Evolutionary conservation across 2,888 invertebrate genomes (phyloP).

Genomic region (Chalcosyrphus nemorum): DNA sequence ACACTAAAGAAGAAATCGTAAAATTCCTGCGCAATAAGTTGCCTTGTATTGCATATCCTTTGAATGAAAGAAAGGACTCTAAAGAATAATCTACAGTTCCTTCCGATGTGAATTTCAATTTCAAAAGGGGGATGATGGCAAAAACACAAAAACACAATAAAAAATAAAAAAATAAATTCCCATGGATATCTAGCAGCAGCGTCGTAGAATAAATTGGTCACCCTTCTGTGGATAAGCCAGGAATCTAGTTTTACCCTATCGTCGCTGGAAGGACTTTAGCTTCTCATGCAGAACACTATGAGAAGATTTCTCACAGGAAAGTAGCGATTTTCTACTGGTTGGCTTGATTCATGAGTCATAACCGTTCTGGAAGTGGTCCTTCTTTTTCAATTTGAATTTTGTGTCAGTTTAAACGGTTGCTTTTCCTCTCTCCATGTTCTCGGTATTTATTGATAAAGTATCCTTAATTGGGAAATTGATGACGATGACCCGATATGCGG

Average conservation of each 20-base stretch:
- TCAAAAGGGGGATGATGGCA: too few relatives aligned
- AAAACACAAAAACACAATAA: background rate
- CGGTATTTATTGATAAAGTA: conserved; percentile 36
- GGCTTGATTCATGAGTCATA: background rate
- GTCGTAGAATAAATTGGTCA: conserved; percentile 58
- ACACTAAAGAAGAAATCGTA: conserved; percentile 38
- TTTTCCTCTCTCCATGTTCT: background rate
- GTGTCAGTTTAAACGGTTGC: conserved; percentile 46
- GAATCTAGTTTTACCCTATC: conserved; percentile 54
- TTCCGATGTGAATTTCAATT: conserved; percentile 50
- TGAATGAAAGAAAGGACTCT: conserved; percentile 33
- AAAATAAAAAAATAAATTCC: conserved; percentile 51
- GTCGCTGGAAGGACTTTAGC: conserved; percentile 36
- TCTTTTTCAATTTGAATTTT: conserved; percentile 59
- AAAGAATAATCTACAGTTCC: conserved; percentile 45
- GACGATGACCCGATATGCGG: conserved; percentile 54
- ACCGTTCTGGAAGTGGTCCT: conserved; percentile 38
- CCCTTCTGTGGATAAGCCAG: conserved; percentile 28
- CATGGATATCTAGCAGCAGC: conserved; percentile 42
- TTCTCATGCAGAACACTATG: conserved; percentile 38
- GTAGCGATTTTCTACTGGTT: conserved; percentile 50
- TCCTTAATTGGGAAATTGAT: conserved; percentile 67
- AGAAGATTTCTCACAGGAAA: conserved; percentile 18
- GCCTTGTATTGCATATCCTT: conserved; percentile 21
- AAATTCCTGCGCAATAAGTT: conserved; percentile 67